Evolutionary conservation across 1,140 invertebrate genomes (phyloP), one percentile per base, ranked within the genome.

Genomic region (Pomacea maculata): DNA sequence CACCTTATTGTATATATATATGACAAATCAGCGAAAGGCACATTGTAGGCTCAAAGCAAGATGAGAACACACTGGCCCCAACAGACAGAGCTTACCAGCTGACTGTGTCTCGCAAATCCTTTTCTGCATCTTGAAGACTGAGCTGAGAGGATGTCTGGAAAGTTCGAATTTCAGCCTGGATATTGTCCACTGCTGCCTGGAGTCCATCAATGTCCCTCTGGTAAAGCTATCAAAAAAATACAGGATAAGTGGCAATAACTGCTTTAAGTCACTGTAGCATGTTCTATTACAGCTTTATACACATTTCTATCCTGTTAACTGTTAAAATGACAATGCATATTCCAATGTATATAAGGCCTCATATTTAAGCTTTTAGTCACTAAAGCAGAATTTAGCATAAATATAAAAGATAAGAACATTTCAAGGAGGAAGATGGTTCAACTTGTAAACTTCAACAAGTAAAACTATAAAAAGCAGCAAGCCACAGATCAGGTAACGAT

Each of bases 91-190:
- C 81, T 75, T 54, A 82, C 81, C 70, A 63, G 63, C 72, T 79
- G 52, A 14, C 8, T 52, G 78, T 67, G 7, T 82, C 45, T 8
- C 74, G 76, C n/a, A 79, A 65, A n/a, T 82, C 81, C 61, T 34
- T 63, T 63, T 79, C 70, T 75, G 81, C 73, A 52, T 82, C 81
- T 34, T 82, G 81, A 19, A 67, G 61, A 74, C 72, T 68, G 5
- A 78, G 63, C n/a, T 79, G 81, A 6, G 76, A 79, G 10, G 71
- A 78, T 34, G 45, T 83, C 55, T 82, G 68, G 34, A 83, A 34
- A 34, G 80, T 80, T 45, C 81, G 63, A 25, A 84, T 78, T 63
- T 82, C 82, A 78, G 79, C 79, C 79, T 86, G 79, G n/a, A 80
- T 9, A 21, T 52, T 45, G n/a, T 86, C 83, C 7, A 80, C 67